Percentiles rank a stretch among this genome's conserved stretches.
phyloP scores from a whole-genome alignment of 2,888 invertebrate species.

The Cyaniris semiargus region DNA sequence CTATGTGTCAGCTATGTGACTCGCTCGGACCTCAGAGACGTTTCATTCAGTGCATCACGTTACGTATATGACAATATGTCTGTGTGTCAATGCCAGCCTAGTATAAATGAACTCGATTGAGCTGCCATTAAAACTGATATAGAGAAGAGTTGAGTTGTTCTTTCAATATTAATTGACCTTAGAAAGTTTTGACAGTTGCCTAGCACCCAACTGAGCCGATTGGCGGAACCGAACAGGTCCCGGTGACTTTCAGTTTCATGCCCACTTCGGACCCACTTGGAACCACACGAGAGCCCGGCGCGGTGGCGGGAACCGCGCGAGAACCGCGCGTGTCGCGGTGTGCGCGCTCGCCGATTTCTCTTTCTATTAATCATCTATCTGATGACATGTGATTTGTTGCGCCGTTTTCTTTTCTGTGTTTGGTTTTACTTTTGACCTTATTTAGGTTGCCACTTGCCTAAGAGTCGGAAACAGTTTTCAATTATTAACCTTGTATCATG shows the following conservation, averaged over 20 bases:
- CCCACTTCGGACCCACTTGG: not conserved
- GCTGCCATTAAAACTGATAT: not conserved
- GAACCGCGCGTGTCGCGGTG: constrained; percentile 27
- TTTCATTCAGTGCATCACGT: not conserved
- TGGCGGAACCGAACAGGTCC: not conserved
- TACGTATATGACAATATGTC: not conserved
- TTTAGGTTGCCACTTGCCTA: not conserved
- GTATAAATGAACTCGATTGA: not conserved
- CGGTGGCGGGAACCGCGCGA: not conserved
- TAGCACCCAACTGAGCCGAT: not conserved
- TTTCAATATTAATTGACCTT: not conserved
- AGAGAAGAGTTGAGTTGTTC: not conserved
- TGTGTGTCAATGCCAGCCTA: not conserved
- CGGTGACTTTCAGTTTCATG: constrained; percentile 26
- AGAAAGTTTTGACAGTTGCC: not conserved
- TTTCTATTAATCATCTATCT: constrained; percentile 30
- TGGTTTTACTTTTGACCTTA: constrained; percentile 14
- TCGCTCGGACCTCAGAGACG: not conserved
- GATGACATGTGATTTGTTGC: constrained; percentile 21
- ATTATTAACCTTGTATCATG: not conserved
- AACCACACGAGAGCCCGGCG: not conserved
- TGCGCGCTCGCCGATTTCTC: constrained; percentile 25
- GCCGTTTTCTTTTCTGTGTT: constrained; percentile 7
- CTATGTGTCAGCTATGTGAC: not conserved
- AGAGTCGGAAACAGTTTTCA: not conserved